A percentile compares a stretch with the other conserved stretches of the same genome.
Evolutionary conservation across 2,797 vertebrate species (phyloP).

Genomic region (Notolabrus celidotus): DNA sequence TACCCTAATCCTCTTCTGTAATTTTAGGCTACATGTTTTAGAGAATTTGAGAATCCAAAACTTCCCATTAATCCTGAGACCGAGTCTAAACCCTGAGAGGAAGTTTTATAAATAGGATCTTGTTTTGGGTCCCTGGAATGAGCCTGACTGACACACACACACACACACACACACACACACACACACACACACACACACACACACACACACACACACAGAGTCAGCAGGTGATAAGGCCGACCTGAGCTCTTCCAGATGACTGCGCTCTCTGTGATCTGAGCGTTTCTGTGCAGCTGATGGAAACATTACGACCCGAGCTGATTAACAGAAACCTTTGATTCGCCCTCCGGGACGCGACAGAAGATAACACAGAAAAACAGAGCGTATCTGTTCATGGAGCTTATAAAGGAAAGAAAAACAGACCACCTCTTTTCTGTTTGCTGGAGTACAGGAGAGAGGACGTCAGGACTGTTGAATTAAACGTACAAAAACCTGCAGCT

Average conservation of each 20-base stretch:
- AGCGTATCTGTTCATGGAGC: not conserved
- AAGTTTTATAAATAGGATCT: too few species aligned
- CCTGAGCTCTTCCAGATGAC: constrained; percentile 25
- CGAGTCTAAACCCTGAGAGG: not conserved
- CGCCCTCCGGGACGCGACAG: not conserved
- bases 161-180: too few species aligned
- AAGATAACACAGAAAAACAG: constrained; percentile 13
- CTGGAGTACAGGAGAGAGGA: not conserved
- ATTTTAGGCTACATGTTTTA: too few species aligned
- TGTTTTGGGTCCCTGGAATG: too few species aligned
- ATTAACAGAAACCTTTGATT: constrained; percentile 28
- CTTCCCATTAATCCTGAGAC: too few species aligned
- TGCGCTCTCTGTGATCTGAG: constrained; percentile 1
- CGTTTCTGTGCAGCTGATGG: constrained; percentile 3
- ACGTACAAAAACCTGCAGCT: too few species aligned
- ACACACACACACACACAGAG: too few species aligned
- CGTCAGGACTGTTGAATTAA: too few species aligned
- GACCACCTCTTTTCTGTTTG: not conserved
- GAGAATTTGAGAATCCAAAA: too few species aligned
- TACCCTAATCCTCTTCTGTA: too few species aligned
- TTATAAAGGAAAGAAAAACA: not conserved
- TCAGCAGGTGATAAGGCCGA: constrained; percentile 14
- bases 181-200: too few species aligned
- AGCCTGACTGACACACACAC: too few species aligned
- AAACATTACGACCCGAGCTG: constrained; percentile 1